Conservation (phyloP, 2,797 vertebrate genomes). For the Amniataba percoides region DNA sequence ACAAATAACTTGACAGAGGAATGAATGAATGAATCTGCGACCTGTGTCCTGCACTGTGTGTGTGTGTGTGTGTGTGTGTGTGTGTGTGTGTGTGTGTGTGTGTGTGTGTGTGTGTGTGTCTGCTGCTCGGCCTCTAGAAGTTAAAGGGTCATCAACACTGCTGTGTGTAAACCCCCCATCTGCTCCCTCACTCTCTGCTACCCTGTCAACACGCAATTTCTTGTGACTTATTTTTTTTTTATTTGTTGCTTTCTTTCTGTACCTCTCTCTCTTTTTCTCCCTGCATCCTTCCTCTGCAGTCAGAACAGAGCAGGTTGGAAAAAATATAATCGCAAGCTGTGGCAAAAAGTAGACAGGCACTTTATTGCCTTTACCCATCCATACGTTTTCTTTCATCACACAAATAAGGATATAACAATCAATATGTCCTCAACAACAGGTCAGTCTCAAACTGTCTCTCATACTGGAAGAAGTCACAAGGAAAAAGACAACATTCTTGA, state of each 20-base stretch:
- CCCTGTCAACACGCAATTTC: neutral
- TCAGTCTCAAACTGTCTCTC: slow-evolving; percentile 1
- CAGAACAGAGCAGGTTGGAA: neutral
- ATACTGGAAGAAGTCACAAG: slow-evolving; percentile 3
- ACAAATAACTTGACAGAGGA: slow-evolving; percentile 21
- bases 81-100: slow-evolving; percentile 38
- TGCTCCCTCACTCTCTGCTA: slow-evolving; percentile 53
- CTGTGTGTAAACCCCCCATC: slow-evolving; percentile 78
- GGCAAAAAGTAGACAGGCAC: neutral
- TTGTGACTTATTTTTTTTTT: neutral
- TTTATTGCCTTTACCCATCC: too few species aligned
- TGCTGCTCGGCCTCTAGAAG: slow-evolving; percentile 51
- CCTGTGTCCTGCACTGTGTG: slow-evolving; percentile 15
- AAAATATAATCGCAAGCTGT: neutral
- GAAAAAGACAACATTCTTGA: slow-evolving; percentile 17
- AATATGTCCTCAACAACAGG: slow-evolving; percentile 10
- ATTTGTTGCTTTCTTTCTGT: neutral
- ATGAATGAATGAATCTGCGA: slow-evolving; percentile 39
- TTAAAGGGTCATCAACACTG: slow-evolving; percentile 62
- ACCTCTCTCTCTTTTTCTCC: neutral
- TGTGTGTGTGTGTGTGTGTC: slow-evolving; percentile 31
- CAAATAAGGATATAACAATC: slow-evolving; percentile 18
- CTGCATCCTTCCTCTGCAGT: neutral
- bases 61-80: slow-evolving; percentile 34
- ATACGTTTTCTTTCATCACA: neutral